Evolutionary conservation across 2,113 vertebrate species (phyloP).

Genomic region (Phylloscopus whistleri): DNA sequence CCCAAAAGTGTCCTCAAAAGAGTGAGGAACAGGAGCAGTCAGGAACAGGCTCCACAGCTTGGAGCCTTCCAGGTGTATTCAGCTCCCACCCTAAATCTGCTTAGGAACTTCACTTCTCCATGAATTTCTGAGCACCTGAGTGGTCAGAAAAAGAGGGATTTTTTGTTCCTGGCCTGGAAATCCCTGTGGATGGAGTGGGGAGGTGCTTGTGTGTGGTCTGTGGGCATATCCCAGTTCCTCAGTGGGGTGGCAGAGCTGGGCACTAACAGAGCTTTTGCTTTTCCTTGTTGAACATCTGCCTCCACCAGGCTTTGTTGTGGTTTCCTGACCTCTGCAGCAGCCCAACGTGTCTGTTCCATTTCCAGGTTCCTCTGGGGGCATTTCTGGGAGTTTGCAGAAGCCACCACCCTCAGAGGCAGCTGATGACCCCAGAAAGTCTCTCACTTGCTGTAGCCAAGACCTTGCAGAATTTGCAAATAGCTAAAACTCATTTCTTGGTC

Average conservation of each 20-base stretch:
- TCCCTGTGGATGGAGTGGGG: not conserved
- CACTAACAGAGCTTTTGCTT: not conserved
- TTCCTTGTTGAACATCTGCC: not conserved
- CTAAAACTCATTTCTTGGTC: not conserved
- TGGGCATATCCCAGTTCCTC: accelerated
- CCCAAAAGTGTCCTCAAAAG: not conserved
- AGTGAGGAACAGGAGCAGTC: too few species aligned
- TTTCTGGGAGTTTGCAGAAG: not conserved
- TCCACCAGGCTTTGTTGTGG: not conserved
- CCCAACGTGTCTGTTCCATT: not conserved
- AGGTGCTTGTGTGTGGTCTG: accelerated
- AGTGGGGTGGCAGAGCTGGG: accelerated
- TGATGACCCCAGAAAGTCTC: not conserved
- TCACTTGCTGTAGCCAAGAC: not conserved
- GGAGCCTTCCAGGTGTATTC: accelerated
- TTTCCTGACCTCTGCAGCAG: not conserved
- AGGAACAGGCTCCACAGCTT: not conserved
- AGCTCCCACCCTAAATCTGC: not conserved
- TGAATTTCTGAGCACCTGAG: not conserved
- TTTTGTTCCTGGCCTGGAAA: not conserved
- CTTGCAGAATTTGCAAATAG: not conserved
- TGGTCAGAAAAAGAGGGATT: not conserved
- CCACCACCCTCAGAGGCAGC: not conserved
- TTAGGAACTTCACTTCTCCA: not conserved
- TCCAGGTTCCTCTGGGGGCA: not conserved